Evolutionary conservation across 1,140 invertebrate genomes (phyloP), one percentile per base, ranked within the genome.

Genomic region (Drosophila varians): DNA sequence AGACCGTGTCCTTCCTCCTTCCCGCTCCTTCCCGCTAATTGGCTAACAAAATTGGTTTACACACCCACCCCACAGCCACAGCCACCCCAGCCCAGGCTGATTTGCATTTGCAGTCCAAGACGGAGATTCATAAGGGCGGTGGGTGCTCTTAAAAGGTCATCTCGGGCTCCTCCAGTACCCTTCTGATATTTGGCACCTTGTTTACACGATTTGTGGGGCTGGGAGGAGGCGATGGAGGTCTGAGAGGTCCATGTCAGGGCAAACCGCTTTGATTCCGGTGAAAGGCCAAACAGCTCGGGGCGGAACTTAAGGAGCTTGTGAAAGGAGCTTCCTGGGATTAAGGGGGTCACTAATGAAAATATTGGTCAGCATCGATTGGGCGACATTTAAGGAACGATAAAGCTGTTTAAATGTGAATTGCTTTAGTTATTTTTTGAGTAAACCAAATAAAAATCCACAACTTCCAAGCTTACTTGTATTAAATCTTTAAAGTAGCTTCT

Each of bases 41-140:
- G 46, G 60, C 46, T 28, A 45, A 43, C 62, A 12, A 66, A 66
- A 53, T 66, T 66, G 60, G 62, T 21, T 55, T 47, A 55, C 48
- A 68, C 28, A 68, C 23, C 48, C 42, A 38, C 3, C 28, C 36
- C 36, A 2, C 11, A 16, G 36, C 36, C 34, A 0, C 4, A 6
- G 2, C 4, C 36, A 1, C 5, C 7, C 12, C 36, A 12, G 0
- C 12, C 12, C 26, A 14, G 19, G 31, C 64, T 26, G 62, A 56
- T 69, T 69, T 69, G 62, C 65, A 69, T 69, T 69, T 56, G 42
- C 23, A 55, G 49, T 42, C 43, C 18, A n/a, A 16, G 9, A 31
- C 28, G 40, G 23, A 55, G 49, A 69, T 55, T 69, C 54, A 54
- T 55, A n/a, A 2, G 31, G 40, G 18, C 18, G 18, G 7, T 8